Percentiles rank a stretch among this genome's conserved stretches.
Evolutionary conservation across 64 coral and sea anemone genomes (phyloP).

Genomic region (Acropora yongei): DNA sequence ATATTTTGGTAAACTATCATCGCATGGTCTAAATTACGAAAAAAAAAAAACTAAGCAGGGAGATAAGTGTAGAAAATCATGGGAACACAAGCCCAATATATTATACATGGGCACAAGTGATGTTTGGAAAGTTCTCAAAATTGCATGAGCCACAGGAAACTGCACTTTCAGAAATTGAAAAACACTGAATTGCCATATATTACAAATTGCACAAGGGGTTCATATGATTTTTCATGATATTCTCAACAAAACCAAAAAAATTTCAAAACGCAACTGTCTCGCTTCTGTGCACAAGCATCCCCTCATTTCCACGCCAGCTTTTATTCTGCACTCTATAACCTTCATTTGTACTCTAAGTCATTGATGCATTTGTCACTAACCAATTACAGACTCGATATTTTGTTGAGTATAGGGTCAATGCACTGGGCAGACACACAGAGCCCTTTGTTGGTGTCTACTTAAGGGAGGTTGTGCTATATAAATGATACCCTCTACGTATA

Average conservation of each 20-base stretch:
- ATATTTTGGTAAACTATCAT: no score
- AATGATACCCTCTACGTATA: background rate
- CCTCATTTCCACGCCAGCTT: conserved; percentile 3
- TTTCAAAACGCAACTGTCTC: background rate
- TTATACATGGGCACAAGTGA: no score
- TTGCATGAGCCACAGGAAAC: background rate
- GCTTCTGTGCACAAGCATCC: background rate
- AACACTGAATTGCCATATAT: background rate
- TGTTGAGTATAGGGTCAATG: background rate
- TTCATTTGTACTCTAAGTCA: background rate
- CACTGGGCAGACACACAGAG: background rate
- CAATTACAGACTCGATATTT: background rate
- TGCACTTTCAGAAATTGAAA: conserved; percentile 10
- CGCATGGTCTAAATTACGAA: no score
- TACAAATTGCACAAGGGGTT: background rate
- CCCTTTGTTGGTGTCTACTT: background rate
- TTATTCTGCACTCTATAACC: background rate
- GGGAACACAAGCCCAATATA: no score
- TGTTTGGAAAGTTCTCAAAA: conserved; percentile 7
- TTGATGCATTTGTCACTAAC: background rate
- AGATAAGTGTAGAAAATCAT: no score
- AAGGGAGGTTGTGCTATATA: background rate
- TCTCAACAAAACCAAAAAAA: background rate
- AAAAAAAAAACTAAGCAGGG: no score
- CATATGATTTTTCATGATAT: conserved; percentile 4